These are phyloP conservation scores for Phyllotis vaccarum DNA, from an alignment of 2,797 vertebrate genomes.

Conservation along the genomic window DNA sequence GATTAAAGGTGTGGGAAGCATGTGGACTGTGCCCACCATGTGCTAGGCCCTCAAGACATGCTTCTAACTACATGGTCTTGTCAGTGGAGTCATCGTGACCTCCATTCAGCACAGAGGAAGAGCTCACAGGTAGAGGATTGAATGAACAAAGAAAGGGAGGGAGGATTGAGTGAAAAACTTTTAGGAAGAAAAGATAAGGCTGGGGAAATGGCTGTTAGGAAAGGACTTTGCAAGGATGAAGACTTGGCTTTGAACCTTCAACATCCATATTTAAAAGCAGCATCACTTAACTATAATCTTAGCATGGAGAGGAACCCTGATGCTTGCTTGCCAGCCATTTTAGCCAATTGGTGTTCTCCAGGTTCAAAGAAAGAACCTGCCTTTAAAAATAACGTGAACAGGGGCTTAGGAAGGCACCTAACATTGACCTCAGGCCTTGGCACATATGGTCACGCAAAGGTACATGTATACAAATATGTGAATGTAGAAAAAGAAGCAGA, in stretches of 20 bases:
- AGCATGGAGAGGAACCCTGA: neutral
- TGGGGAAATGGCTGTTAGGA: neutral
- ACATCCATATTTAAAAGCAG: neutral
- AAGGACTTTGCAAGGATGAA: neutral
- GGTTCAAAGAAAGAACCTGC: neutral
- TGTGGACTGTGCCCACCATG: neutral
- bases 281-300: neutral
- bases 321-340: neutral
- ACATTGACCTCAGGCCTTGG: neutral
- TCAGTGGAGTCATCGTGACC: no score
- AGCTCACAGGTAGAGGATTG: neutral
- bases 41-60: no score
- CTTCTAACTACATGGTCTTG: neutral
- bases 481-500: neutral
- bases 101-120: neutral
- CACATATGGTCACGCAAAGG: neutral
- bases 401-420: neutral
- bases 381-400: neutral
- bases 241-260: neutral
- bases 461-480: neutral
- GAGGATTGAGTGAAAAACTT: neutral
- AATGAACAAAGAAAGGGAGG: neutral
- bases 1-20: neutral
- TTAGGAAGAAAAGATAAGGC: neutral
- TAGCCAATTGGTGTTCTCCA: neutral